These are phyloP conservation scores for Heteromyza rotundicornis DNA, from an alignment of 2,888 invertebrate species.

Conservation along the genomic window DNA sequence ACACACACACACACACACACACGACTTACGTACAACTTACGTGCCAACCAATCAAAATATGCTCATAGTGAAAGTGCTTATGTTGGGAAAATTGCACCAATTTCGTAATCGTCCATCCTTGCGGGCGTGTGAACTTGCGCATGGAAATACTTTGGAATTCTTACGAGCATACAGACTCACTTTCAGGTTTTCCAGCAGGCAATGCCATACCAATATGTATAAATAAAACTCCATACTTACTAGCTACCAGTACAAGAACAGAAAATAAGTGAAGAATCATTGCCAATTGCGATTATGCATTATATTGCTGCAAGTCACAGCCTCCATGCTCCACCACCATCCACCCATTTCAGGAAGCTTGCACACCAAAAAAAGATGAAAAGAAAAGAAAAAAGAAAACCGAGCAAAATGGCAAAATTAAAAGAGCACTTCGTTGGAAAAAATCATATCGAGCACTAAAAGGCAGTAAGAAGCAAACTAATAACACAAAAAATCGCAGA, in stretches of 20 bases:
- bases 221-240: background rate
- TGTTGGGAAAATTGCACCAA: constrained; percentile 22
- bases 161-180: constrained; percentile 13
- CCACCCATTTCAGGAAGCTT: too few relatives aligned
- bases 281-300: constrained; percentile 50
- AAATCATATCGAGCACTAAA: background rate
- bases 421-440: constrained; percentile 30
- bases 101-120: constrained; percentile 25
- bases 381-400: too few relatives aligned
- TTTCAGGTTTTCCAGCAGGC: constrained; percentile 7
- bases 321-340: constrained; percentile 7
- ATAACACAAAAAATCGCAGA: background rate
- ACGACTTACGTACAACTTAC: too few relatives aligned
- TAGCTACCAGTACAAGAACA: too few relatives aligned
- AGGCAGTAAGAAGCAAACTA: background rate
- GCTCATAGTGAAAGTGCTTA: constrained; percentile 33
- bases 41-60: too few relatives aligned
- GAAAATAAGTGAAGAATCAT: constrained; percentile 42
- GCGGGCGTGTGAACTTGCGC: constrained; percentile 41
- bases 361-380: too few relatives aligned
- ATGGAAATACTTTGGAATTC: constrained; percentile 17
- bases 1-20: constrained; percentile 20
- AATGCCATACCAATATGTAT: too few relatives aligned
- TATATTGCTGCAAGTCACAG: constrained; percentile 11
- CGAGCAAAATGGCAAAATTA: constrained; percentile 42